Conservation (phyloP, 2,113 vertebrate species). For the Sialia sialis region DNA sequence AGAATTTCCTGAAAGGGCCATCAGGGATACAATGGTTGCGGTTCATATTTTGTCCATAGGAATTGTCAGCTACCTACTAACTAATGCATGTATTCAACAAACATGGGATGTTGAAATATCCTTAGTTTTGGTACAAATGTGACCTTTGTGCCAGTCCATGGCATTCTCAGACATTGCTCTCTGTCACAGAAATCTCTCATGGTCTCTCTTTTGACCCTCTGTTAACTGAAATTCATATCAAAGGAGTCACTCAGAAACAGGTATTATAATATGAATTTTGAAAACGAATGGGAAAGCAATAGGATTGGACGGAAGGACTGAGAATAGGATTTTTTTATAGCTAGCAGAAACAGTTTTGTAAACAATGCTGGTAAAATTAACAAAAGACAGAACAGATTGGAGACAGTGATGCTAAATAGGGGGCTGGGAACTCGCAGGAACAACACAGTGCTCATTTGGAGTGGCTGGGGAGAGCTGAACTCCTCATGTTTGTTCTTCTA, state of each 20-base stretch:
- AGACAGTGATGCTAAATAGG: rapidly evolving
- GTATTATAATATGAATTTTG: background rate
- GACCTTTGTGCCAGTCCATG: background rate
- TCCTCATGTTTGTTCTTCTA: background rate
- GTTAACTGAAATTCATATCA: background rate
- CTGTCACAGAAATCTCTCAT: background rate
- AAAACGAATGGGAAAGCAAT: background rate
- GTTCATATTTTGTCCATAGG: background rate
- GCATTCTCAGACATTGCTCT: background rate
- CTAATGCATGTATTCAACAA: background rate
- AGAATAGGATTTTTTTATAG: background rate
- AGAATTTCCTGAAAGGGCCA: background rate
- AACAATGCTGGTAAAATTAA: background rate
- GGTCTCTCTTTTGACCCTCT: background rate
- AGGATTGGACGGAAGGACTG: background rate
- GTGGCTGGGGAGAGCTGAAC: background rate
- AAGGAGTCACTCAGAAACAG: background rate
- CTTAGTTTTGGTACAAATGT: background rate
- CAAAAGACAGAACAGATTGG: background rate
- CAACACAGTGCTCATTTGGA: background rate
- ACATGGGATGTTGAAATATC: background rate
- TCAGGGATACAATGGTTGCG: background rate
- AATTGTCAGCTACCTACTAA: background rate
- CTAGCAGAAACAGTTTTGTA: background rate
- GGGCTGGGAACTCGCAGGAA: background rate